Evolutionary conservation across 1,140 invertebrate genomes (phyloP).

Genomic region (Heliothis subflexa): DNA sequence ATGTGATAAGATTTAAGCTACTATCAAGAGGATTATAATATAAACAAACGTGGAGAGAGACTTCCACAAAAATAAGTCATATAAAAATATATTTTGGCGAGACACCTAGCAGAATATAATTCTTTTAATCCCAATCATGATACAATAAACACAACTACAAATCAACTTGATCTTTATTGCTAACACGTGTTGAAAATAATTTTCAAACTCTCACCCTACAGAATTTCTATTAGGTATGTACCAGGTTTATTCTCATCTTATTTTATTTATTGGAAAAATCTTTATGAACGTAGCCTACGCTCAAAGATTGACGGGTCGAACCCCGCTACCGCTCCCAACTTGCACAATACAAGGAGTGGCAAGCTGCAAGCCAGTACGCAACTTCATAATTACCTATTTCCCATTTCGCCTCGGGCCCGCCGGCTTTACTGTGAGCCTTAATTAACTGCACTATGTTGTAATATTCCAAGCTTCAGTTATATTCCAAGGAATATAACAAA

Average conservation of each 20-base stretch:
- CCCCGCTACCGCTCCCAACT: slow-evolving; percentile 43
- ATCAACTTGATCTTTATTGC: too few species aligned
- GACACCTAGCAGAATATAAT: too few species aligned
- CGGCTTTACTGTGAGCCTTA: slow-evolving; percentile 71
- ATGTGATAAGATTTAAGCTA: slow-evolving; percentile 12
- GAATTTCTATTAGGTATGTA: too few species aligned
- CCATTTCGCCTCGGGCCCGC: slow-evolving; percentile 70
- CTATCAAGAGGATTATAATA: background rate
- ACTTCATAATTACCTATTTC: slow-evolving; percentile 83
- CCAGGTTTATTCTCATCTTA: too few species aligned
- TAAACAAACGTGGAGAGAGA: background rate
- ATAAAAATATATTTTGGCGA: too few species aligned
- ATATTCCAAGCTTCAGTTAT: slow-evolving; percentile 53
- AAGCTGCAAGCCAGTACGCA: slow-evolving; percentile 72
- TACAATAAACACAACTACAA: too few species aligned
- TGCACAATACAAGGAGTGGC: slow-evolving; percentile 45
- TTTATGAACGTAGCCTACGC: background rate
- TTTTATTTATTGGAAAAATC: too few species aligned
- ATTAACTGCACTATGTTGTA: slow-evolving; percentile 71
- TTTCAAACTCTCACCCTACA: too few species aligned
- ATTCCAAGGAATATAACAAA: slow-evolving; percentile 50
- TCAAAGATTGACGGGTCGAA: background rate
- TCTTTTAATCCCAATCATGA: too few species aligned
- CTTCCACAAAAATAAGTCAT: background rate
- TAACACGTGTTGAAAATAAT: too few species aligned